Evolutionary conservation across 2,888 invertebrate genomes (phyloP), one percentile per base, ranked within the genome.

Genomic region (Patella ulyssiponensis): DNA sequence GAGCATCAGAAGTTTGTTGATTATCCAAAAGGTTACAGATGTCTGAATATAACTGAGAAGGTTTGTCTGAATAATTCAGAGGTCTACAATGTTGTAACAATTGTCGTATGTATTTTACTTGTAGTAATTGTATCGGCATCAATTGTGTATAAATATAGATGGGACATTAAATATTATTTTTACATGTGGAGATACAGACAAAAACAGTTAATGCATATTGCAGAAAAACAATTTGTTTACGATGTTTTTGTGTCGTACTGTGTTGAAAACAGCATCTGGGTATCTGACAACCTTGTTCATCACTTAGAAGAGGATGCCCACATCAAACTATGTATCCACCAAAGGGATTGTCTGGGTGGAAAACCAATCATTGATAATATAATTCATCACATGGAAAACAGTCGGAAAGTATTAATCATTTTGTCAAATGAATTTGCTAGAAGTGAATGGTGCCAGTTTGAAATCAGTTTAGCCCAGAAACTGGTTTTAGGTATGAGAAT

Each of bases 361-460:
- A 92, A 94, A 0, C 93, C 94, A 4, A 95, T 95, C 78, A 89
- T 95, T 80, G 95, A 95, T 87, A 95, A 95, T 83, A 95, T 95
- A 81, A 93, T 95, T 0, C 93, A 94, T 0, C 94, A 94, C 85
- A 95, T 95, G 93, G 94, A 95, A 84, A 93, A 94, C 1, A 95
- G 95, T 0, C 92, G 94, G 23, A 93, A 93, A 7, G 93, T 95
- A 0, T 93, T 95, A 91, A 90, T 95, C 77, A 92, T 95, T 12
- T 93, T 95, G 17, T 95, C 95, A 0, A 92, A 93, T 69, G 92
- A 93, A 82, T 95, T 95, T 88, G 89, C 95, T 12, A 91, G 93
- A 12, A 95, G 95, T 82, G 94, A 95, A 81, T 95, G 95, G 95
- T 95, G 95, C 85, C 94, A 94, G 85, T 95, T 94, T 83, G 95